Evolutionary conservation across 2,888 invertebrate species (phyloP), one percentile per base, ranked within the genome.

Genomic region (Tuberolachnus salignus): DNA sequence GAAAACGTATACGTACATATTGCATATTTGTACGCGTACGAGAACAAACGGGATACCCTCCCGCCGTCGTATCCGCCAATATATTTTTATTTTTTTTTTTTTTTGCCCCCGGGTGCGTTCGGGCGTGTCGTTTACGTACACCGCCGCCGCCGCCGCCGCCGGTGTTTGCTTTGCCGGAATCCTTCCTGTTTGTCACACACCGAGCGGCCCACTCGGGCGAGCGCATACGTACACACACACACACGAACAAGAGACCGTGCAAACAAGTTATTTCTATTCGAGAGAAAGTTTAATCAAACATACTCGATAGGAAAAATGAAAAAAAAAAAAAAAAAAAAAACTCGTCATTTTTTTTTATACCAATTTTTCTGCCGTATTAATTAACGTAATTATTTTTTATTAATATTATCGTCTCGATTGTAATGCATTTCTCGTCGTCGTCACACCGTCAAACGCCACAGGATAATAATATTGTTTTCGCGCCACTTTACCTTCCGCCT

Each of bases 211-310:
- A n/a, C n/a, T n/a, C n/a, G n/a, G n/a, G n/a, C 34, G 3, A 34
- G 34, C 19, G n/a, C 63, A 21, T 13, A 46, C 64, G 42, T 19
- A n/a, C 14, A n/a, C 16, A 19, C 21, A 16, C 49, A 4, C 34
- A 13, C n/a, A 64, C 9, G 14, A 11, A 64, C 19, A 53, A 10
- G 11, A 34, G 57, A 44, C 1, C 10, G 19, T 11, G 19, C 44
- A 71, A 72, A 72, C 34, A 61, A 61, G 61, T 72, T 72, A 72
- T 61, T 72, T 72, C 34, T 61, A 49, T 34, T 61, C 21, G 21
- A 34, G 21, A 34, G 19, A 49, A 72, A 72, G 61, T 72, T 61
- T 34, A 72, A 61, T 34, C 16, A 49, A 61, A 61, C 19, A 61
- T 14, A 49, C 71, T 59, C 23, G 44, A 11, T 42, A 14, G 16